These are phyloP conservation scores for Lamprologus callipterus DNA, from an alignment of 2,113 vertebrate genomes.

Conservation along the genomic window DNA sequence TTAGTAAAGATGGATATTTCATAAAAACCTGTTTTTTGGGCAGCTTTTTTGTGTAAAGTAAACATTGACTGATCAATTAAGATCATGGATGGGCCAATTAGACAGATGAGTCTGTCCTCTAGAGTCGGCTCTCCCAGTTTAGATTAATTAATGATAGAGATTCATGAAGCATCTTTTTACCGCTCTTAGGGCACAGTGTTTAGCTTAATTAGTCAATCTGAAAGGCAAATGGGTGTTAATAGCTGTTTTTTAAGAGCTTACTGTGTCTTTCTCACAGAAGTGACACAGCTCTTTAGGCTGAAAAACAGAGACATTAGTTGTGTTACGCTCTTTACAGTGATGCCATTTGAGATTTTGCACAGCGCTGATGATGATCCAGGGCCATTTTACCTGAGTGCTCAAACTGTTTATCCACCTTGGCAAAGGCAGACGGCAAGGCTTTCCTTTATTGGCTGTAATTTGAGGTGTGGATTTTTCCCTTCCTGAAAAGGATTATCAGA, in stretches of 20 bases:
- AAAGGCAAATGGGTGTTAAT: conserved; percentile 45
- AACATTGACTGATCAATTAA: background rate
- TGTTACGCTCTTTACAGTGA: conserved; percentile 27
- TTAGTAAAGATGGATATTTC: background rate
- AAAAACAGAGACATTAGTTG: conserved; percentile 33
- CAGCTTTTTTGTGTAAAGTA: background rate
- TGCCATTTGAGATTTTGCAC: conserved; percentile 15
- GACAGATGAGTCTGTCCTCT: background rate
- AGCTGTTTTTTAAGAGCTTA: conserved; percentile 21
- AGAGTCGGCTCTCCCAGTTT: background rate
- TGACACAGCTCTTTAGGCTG: background rate
- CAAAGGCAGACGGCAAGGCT: conserved; percentile 2
- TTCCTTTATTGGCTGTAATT: conserved; percentile 36
- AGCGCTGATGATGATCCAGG: conserved; percentile 2
- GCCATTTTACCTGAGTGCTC: conserved; percentile 35
- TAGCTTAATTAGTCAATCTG: conserved; percentile 41
- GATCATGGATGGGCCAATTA: background rate
- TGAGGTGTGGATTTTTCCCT: conserved; percentile 40
- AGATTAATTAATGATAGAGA: conserved; percentile 35
- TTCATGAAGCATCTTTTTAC: conserved; percentile 5
- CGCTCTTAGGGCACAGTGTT: conserved; percentile 4
- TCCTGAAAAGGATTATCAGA: conserved; percentile 35
- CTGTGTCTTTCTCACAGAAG: background rate
- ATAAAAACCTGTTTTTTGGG: background rate
- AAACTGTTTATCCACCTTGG: conserved; percentile 37